phyloP scores from a whole-genome alignment of 2,113 vertebrate genomes.

The Lota lota region DNA sequence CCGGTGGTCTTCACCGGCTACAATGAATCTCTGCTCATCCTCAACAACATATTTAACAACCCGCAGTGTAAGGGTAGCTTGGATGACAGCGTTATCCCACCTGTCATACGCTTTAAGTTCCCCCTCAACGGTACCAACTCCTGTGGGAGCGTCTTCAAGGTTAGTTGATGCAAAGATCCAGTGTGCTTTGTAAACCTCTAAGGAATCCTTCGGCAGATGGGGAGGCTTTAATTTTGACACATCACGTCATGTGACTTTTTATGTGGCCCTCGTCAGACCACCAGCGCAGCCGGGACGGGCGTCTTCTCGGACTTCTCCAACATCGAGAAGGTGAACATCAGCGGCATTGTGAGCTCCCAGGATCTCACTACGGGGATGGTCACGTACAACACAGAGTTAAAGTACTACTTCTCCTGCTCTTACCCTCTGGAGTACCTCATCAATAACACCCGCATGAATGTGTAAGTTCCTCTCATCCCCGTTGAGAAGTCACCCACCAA shows the following conservation, averaged over 20 bases:
- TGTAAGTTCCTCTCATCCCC: constrained; percentile 53
- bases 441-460: constrained; percentile 70
- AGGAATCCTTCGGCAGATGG: not conserved
- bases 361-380: constrained; percentile 54
- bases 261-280: constrained; percentile 24
- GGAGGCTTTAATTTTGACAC: not conserved
- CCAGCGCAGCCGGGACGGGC: constrained; percentile 31
- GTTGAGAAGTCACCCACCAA: not conserved
- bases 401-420: constrained; percentile 72
- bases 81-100: constrained; percentile 40
- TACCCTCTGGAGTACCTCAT: constrained; percentile 73
- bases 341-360: constrained; percentile 38
- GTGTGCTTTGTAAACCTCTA: not conserved
- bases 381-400: constrained; percentile 66
- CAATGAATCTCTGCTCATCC: constrained; percentile 60
- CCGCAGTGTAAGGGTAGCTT: constrained; percentile 51
- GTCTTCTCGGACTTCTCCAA: constrained; percentile 46
- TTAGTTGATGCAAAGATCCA: constrained; percentile 33
- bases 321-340: constrained; percentile 41
- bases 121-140: constrained; percentile 54
- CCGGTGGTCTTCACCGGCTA: constrained; percentile 66
- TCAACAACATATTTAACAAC: constrained; percentile 49
- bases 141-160: constrained; percentile 63
- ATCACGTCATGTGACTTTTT: constrained; percentile 1
- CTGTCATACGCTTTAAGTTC: constrained; percentile 61